Evolutionary conservation across 2,888 invertebrate genomes (phyloP), one percentile per base, ranked within the genome.

Genomic region (Himalopsyche anomala): DNA sequence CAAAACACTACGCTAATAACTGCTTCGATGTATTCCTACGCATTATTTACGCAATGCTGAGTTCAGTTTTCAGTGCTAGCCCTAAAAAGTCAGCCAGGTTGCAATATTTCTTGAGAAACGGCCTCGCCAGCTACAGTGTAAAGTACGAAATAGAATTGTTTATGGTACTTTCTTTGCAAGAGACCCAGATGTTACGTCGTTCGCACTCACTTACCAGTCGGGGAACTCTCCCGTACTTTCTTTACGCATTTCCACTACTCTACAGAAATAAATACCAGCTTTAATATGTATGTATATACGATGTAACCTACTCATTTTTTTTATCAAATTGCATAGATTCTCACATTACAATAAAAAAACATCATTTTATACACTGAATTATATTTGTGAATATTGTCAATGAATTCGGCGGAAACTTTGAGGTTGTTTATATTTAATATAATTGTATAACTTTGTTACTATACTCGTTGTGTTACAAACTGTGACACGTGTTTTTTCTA

Each of bases 101-200:
- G 62, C 62, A 62, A 19, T 62, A 62, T 62, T 62, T 62, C 28
- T 28, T 62, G 62, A 62, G 9, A 62, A 62, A 62, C 62, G 19
- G 62, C 62, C 19, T 28, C 62, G 19, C 51, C 51, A 15, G 51
- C 51, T 51, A 51, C 51, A 51, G 51, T 51, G 62, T 19, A 62
- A 62, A 62, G 19, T 62, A 62, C 62, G 11, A 62, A 62, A 62
- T 62, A 28, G 19, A 28, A 62, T 62, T 62, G 62, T 62, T 62
- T 62, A 62, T 62, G 62, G 19, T 62, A 62, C 62, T 62, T 28
- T 19, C 62, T 28, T 62, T 62, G 62, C n/a, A 28, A 19, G 62
- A 62, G 62, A 11, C 62, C 19, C 62, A 62, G 62, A 62, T 62
- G 62, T 62, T 62, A 28, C 62, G 62, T 28, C 62, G 28, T 62